Evolutionary conservation across 2,113 vertebrate genomes (phyloP).

Genomic region (Anguilla rostrata): DNA sequence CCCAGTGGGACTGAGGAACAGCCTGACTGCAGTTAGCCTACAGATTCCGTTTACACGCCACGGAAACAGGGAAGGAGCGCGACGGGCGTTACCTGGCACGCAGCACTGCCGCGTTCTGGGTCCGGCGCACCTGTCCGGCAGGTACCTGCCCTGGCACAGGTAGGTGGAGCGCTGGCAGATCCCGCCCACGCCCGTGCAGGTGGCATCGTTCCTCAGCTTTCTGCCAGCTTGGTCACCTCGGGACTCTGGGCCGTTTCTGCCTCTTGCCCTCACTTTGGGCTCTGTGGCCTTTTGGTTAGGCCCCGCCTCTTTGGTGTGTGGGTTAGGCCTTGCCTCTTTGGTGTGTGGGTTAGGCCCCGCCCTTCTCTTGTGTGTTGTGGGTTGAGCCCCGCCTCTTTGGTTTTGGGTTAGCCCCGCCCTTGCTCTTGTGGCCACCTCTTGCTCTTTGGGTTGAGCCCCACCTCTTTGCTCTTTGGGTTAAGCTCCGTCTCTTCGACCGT

Average conservation of each 20-base stretch:
- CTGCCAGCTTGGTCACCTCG: slow-evolving; percentile 7
- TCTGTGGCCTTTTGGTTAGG: neutral
- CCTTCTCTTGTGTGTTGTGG: no score
- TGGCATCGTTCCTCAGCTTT: slow-evolving; percentile 24
- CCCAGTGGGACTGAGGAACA: neutral
- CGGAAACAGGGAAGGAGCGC: neutral
- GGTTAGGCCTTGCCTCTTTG: neutral
- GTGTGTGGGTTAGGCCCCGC: no score
- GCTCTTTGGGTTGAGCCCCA: slow-evolving; percentile 17
- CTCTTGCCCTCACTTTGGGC: neutral
- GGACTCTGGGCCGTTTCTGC: slow-evolving; percentile 34
- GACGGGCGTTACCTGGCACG: slow-evolving; percentile 42
- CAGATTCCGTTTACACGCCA: neutral
- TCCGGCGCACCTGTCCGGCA: slow-evolving; percentile 48
- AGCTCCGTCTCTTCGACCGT: neutral
- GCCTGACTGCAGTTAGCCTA: neutral
- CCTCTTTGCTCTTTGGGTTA: neutral
- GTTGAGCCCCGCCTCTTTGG: no score
- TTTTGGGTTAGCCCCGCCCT: neutral
- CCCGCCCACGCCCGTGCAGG: slow-evolving; percentile 47
- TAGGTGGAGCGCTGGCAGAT: slow-evolving; percentile 49
- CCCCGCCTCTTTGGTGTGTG: no score
- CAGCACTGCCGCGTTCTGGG: slow-evolving; percentile 47
- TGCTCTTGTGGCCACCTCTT: no score
- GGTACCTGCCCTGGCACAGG: slow-evolving; percentile 55